phyloP scores from a whole-genome alignment of 2,888 invertebrate genomes.

The Neocrepidodera transversa region DNA sequence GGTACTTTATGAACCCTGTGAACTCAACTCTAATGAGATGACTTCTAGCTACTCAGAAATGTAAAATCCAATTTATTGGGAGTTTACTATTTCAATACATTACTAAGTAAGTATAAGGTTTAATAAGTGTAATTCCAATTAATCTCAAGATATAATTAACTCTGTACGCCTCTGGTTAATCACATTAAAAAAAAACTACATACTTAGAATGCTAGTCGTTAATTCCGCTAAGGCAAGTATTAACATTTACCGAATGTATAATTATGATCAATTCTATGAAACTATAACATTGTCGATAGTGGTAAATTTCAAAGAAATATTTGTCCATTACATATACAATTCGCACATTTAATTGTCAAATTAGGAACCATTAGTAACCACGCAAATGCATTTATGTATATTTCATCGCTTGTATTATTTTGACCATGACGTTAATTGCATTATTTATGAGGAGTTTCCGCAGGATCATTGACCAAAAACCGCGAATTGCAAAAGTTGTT shows the following conservation, averaged over 20 bases:
- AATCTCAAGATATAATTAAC: too few species aligned
- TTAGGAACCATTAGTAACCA: conserved; percentile 27
- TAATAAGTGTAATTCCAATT: too few species aligned
- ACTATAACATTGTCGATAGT: conserved; percentile 39
- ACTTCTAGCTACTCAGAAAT: too few species aligned
- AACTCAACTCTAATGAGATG: too few species aligned
- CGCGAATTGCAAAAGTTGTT: not conserved
- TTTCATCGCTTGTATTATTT: conserved; percentile 11
- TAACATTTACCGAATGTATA: conserved; percentile 49
- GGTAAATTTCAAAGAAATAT: conserved; percentile 32
- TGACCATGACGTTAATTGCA: conserved; percentile 21
- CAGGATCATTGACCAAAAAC: conserved; percentile 23
- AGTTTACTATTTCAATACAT: too few species aligned
- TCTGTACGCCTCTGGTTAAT: conserved; percentile 20
- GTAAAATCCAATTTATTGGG: too few species aligned
- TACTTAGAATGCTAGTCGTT: conserved; percentile 46
- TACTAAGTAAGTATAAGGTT: too few species aligned
- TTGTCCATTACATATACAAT: conserved; percentile 29
- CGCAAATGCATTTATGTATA: conserved; percentile 25
- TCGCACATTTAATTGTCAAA: conserved; percentile 32
- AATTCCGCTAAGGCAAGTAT: conserved; percentile 47
- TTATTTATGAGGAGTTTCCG: conserved; percentile 21
- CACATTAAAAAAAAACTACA: conserved; percentile 24
- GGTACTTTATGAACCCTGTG: too few species aligned
- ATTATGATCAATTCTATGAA: conserved; percentile 46